Conservation (phyloP, 2,888 invertebrate genomes). For the Dryadula phaetusa region DNA sequence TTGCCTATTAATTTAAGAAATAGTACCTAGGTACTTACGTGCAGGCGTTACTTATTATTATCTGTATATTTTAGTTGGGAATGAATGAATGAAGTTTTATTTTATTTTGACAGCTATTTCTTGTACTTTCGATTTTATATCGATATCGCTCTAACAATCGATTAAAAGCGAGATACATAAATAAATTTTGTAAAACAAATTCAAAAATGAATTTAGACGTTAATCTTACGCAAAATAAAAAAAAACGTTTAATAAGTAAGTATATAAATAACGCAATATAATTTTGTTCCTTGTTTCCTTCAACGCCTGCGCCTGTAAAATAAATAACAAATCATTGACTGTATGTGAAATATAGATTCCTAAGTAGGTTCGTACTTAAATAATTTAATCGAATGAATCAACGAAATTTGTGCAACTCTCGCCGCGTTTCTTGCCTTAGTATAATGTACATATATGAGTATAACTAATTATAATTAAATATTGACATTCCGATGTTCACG, state of each 20-base stretch:
- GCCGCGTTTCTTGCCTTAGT: slow-evolving; percentile 31
- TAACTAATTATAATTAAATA: slow-evolving; percentile 18
- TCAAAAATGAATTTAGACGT: too few relatives aligned
- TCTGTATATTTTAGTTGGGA: slow-evolving; percentile 33
- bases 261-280: not conserved
- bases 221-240: too few relatives aligned
- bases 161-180: too few relatives aligned
- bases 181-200: too few relatives aligned
- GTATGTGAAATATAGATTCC: slow-evolving; percentile 35
- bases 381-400: slow-evolving; percentile 39
- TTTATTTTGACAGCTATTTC: slow-evolving; percentile 25
- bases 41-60: slow-evolving; percentile 37
- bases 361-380: slow-evolving; percentile 33
- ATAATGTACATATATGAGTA: slow-evolving; percentile 19
- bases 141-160: too few relatives aligned
- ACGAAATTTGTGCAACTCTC: slow-evolving; percentile 36
- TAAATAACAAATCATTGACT: slow-evolving; percentile 21
- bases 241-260: too few relatives aligned
- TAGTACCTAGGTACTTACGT: slow-evolving; percentile 34
- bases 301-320: slow-evolving; percentile 15
- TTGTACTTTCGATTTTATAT: not conserved
- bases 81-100: slow-evolving; percentile 22
- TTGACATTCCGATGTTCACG: slow-evolving; percentile 17
- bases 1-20: slow-evolving; percentile 41
- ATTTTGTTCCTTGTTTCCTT: not conserved